Percentiles rank a stretch among this genome's conserved stretches.
These are phyloP conservation scores for Merluccius polli DNA, from an alignment of 2,797 vertebrate species.

Conservation along the genomic window DNA sequence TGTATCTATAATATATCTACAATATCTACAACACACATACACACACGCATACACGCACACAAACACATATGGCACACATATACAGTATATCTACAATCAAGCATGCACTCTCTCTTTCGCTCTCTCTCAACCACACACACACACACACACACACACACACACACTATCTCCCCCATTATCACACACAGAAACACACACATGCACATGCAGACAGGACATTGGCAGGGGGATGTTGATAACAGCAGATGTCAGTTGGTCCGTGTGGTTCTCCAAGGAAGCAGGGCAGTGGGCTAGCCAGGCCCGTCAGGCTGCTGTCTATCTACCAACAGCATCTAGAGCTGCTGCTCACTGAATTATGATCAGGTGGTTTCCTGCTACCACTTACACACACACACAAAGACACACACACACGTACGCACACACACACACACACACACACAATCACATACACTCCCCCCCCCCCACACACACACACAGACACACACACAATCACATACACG, in stretches of 20 bases:
- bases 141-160: not conserved
- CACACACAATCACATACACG: not conserved
- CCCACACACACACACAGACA: not conserved
- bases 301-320: slow-evolving; percentile 23
- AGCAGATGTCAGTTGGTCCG: slow-evolving; percentile 64
- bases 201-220: not conserved
- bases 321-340: slow-evolving; percentile 43
- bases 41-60: not conserved
- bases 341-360: slow-evolving; percentile 43
- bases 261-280: slow-evolving; percentile 43
- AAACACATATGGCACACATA: not conserved
- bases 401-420: not conserved
- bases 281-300: slow-evolving; percentile 23
- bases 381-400: not conserved
- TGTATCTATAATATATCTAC: no score
- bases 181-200: not conserved
- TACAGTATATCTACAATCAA: no score
- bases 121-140: not conserved
- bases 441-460: not conserved
- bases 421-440: no score
- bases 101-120: no score
- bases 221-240: slow-evolving; percentile 54
- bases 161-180: not conserved
- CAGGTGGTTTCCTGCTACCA: slow-evolving; percentile 50
- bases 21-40: not conserved